phyloP scores from a whole-genome alignment of 2,888 invertebrate species.

The Phaonia tiefii region DNA sequence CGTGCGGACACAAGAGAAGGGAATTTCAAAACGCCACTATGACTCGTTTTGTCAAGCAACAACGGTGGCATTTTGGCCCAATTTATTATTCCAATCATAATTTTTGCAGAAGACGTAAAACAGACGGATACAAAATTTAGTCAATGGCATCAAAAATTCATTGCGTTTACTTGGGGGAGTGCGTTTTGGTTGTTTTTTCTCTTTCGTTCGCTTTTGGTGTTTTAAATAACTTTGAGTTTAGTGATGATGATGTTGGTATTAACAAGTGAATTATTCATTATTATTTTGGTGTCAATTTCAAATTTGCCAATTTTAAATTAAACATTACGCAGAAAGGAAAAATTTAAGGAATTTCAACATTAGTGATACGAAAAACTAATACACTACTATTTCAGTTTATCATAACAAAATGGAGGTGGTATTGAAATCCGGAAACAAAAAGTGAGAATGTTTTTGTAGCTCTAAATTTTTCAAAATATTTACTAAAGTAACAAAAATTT shows the following conservation, averaged over 20 bases:
- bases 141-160: background rate
- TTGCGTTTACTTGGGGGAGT: background rate
- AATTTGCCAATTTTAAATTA: no score
- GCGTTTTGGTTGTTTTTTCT: background rate
- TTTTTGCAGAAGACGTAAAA: conserved; percentile 38
- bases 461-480: no score
- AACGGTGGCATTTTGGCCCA: conserved; percentile 2
- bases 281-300: no score
- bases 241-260: conserved; percentile 8
- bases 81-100: conserved; percentile 61
- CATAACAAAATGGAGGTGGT: no score
- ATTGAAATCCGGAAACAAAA: no score
- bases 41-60: no score
- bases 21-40: background rate
- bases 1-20: background rate
- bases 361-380: no score
- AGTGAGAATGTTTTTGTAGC: no score
- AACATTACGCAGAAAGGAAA: no score
- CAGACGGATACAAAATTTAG: background rate
- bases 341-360: no score
- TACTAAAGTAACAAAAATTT: no score
- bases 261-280: conserved; percentile 27
- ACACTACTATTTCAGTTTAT: no score
- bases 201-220: background rate
- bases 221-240: background rate